A percentile compares a stretch with the other conserved stretches of the same genome.
Evolutionary conservation across 2,113 vertebrate species (phyloP).

Genomic region (Ardeotis arabs): DNA sequence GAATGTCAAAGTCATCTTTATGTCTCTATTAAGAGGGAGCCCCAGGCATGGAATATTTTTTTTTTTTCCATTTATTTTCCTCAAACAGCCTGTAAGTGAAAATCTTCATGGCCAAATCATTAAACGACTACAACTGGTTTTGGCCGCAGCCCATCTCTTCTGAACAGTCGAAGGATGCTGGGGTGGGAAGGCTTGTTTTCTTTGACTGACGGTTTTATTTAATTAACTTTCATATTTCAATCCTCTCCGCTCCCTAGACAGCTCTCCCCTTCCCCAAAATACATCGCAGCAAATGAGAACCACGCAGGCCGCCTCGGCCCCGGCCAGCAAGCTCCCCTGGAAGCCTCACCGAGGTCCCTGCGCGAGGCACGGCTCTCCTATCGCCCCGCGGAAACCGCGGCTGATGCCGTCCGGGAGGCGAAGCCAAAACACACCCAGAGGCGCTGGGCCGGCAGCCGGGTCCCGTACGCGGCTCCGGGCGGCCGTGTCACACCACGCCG

Average conservation of each 20-base stretch:
- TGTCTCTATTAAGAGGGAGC: slow-evolving; percentile 65
- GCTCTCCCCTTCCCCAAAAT: slow-evolving; percentile 60
- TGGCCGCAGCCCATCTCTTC: slow-evolving; percentile 53
- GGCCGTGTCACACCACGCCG: background rate
- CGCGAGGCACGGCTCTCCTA: background rate
- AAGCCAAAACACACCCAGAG: background rate
- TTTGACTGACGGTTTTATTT: slow-evolving; percentile 55
- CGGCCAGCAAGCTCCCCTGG: background rate
- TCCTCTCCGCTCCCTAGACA: slow-evolving; percentile 16
- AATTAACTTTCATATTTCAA: slow-evolving; percentile 53
- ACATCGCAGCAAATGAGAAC: slow-evolving; percentile 4
- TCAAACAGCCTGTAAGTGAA: slow-evolving; percentile 66
- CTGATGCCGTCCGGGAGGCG: background rate
- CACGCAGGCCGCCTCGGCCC: background rate
- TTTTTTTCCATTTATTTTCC: slow-evolving; percentile 53
- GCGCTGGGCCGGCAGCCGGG: background rate
- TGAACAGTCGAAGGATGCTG: slow-evolving; percentile 48
- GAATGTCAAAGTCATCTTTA: slow-evolving; percentile 65
- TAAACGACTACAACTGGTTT: slow-evolving; percentile 53
- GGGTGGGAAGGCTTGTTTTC: slow-evolving; percentile 51
- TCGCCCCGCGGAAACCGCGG: fast-evolving
- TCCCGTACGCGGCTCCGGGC: background rate
- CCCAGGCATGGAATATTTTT: slow-evolving; percentile 60
- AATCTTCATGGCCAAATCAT: slow-evolving; percentile 59
- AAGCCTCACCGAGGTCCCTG: background rate